Base-by-base conservation (phyloP, 2,888 invertebrate species). In the Phalera bucephala region DNA sequence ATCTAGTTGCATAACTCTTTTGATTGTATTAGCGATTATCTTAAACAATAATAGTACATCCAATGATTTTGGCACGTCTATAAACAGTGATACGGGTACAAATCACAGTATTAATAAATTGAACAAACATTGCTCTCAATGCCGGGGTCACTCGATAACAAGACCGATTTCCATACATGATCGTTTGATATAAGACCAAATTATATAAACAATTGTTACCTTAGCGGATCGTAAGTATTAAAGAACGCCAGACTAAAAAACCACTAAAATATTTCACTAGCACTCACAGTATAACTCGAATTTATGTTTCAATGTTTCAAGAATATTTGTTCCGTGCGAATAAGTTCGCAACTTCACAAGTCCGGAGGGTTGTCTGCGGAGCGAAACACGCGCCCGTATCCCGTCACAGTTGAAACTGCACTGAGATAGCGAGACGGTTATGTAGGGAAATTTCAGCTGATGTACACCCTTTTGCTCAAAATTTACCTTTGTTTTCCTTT, bases 71-170 rank as follows among this genome's bases (percentile, higher is more conserved):
- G 45, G 47, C 69, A 67, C 49, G 44, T 66, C 71, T 56, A 48
- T 63, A 58, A 38, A 45, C 33, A 52, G 52, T 45, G 57, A 55
- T 59, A 50, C 48, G 40, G 32, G 43, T 54, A 59, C 61, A 60
- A 67, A 58, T 62, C 54, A 45, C 39, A 17, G 45, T 46, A 68
- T 70, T 72, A 77, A 74, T 51, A 57, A 75, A 80, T 77, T 75
- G 73, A 69, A 63, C 69, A 76, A 78, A 78, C 67, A 72, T 64
- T 58, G 46, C 13, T 45, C 51, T 60, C 70, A 72, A 67, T 64
- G 69, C 53, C 76, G 72, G 77, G 76, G 78, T 79, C 77, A 78
- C 25, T 48, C 38, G 75, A 73, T 80, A 76, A 70, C 66, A 57
- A 59, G 50, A 53, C 42, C 41, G 60, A 67, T 67, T 28, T 54